Percentiles rank a stretch among this genome's conserved stretches.
Evolutionary conservation across 2,888 invertebrate genomes (phyloP).

Genomic region (Leuctra nigra): DNA sequence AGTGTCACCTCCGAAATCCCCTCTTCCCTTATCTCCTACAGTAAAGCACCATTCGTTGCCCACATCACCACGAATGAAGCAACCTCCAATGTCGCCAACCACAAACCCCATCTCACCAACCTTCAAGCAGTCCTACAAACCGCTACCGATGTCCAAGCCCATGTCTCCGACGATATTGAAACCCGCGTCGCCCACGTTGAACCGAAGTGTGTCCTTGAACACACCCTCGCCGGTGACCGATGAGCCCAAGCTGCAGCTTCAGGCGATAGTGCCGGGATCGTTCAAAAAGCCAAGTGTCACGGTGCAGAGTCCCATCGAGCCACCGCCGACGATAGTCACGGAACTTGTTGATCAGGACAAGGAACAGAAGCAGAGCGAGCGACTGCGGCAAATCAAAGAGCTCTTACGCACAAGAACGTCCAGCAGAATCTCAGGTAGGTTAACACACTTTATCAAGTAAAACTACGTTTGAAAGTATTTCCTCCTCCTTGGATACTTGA

Average conservation of each 20-base stretch:
- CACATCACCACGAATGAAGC: constrained; percentile 33
- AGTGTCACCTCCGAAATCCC: constrained; percentile 33
- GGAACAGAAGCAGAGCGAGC: constrained; percentile 53
- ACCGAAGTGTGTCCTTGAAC: constrained; percentile 55
- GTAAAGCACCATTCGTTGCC: constrained; percentile 31
- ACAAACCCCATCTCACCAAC: constrained; percentile 11
- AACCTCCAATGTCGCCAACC: constrained; percentile 43
- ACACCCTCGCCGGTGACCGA: constrained; percentile 53
- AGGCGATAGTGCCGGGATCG: neutral
- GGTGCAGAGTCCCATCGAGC: constrained; percentile 46
- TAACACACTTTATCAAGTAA: too few relatives aligned
- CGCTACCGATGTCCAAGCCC: neutral
- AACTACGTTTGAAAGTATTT: too few relatives aligned
- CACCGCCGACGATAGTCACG: constrained; percentile 38
- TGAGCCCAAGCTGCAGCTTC: neutral
- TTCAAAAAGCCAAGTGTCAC: constrained; percentile 32
- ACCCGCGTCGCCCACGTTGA: constrained; percentile 59
- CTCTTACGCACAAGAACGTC: constrained; percentile 40
- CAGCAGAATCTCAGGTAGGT: constrained; percentile 20
- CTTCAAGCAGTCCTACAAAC: constrained; percentile 1
- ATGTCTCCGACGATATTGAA: constrained; percentile 38
- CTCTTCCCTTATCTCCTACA: constrained; percentile 34
- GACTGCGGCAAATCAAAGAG: constrained; percentile 63
- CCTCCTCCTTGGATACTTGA: too few relatives aligned
- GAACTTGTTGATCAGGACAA: constrained; percentile 44